Evolutionary conservation across 2,888 invertebrate species (phyloP).

Genomic region (Boloria euphrosyne): DNA sequence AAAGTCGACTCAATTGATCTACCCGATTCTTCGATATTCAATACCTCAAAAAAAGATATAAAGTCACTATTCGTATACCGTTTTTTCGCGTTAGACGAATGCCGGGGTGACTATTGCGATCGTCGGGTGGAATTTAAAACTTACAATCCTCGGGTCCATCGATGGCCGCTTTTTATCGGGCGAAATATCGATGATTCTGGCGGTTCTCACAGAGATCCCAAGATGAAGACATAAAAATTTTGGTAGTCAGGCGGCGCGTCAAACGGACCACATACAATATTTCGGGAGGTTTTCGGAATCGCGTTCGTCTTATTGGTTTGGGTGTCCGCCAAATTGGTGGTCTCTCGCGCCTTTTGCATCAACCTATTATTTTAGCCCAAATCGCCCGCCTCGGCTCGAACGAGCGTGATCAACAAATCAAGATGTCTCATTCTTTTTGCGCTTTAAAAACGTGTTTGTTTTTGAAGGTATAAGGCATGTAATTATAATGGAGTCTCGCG

Average conservation of each 20-base stretch:
- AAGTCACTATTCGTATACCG: slow-evolving; percentile 62
- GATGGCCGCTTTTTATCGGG: slow-evolving; percentile 55
- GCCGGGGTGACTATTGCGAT: slow-evolving; percentile 69
- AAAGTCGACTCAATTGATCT: slow-evolving; percentile 60
- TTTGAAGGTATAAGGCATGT: slow-evolving; percentile 69
- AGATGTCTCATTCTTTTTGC: slow-evolving; percentile 55
- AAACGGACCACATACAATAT: slow-evolving; percentile 77
- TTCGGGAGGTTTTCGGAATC: slow-evolving; percentile 63
- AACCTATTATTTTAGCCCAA: slow-evolving; percentile 73
- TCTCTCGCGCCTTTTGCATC: slow-evolving; percentile 73
- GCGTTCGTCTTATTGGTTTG: slow-evolving; percentile 58
- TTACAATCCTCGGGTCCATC: slow-evolving; percentile 59
- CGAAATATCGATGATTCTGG: slow-evolving; percentile 54
- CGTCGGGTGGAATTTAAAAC: slow-evolving; percentile 66
- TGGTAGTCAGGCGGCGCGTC: slow-evolving; percentile 69
- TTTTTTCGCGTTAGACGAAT: slow-evolving; percentile 73
- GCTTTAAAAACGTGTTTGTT: slow-evolving; percentile 74
- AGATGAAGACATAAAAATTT: slow-evolving; percentile 81
- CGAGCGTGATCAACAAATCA: slow-evolving; percentile 76
- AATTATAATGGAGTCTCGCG: slow-evolving; percentile 73
- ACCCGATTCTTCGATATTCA: slow-evolving; percentile 50
- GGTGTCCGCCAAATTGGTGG: slow-evolving; percentile 75
- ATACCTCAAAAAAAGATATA: slow-evolving; percentile 62
- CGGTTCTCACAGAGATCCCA: slow-evolving; percentile 63
- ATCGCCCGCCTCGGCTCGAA: slow-evolving; percentile 63